Base-by-base conservation (phyloP, 1,140 invertebrate genomes). In the Kradibia gibbosae region DNA sequence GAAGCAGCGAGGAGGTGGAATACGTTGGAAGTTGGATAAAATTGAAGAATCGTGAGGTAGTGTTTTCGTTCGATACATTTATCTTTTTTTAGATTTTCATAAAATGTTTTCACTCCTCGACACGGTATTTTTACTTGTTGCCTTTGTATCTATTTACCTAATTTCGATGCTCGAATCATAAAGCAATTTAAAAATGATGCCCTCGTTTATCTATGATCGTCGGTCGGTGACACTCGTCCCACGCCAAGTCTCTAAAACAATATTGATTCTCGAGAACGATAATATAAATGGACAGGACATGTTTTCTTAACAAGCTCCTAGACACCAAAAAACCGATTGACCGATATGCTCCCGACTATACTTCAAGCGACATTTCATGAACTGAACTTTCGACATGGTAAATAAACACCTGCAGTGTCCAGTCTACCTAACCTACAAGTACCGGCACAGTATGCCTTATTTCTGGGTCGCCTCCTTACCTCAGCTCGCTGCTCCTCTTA, bases 401-500 rank as follows among this genome's bases (percentile, higher is more conserved):
- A 67, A 39, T 39, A 67, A 67, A 67, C 62, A 67, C 36, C 62
- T 67, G 62, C 62, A 39, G 34, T 67, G 62, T 4, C 34, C 34
- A 36, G 34, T 22, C 31, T 65, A 65, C 20, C 62, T 67, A 39
- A 67, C 34, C 36, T 39, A 67, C 62, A 36, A 67, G 62, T 25
- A n/a, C 31, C 31, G 31, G 8, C 34, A 25, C 62, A 31, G 36
- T 65, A 36, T 36, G 28, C 62, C 36, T n/a, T 34, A 39, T 67
- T 67, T 67, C 34, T 67, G 20, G 62, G 62, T 67, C 62, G 62
- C 62, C 62, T 67, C 20, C 1, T 39, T 39, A 39, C 34, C 20
- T 67, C 36, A 25, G 42, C 39, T 71, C 39, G n/a, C n/a, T 11
- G 2, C 15, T 4, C 2, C 34, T 25, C 55, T 17, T 8, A 2